Conservation (phyloP, 2,797 vertebrate species). For the Hydrolagus colliei region DNA sequence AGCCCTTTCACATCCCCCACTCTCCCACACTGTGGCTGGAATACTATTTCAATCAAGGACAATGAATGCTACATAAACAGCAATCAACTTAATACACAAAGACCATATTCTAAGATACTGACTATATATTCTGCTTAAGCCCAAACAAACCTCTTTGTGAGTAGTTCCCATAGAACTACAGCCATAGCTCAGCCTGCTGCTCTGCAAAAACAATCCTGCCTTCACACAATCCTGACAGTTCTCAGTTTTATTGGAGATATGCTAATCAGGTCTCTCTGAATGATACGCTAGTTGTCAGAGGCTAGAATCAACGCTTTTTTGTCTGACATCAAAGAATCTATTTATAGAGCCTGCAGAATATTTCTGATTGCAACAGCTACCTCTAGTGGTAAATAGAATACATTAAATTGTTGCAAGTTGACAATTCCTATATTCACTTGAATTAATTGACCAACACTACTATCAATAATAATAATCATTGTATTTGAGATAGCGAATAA, state of each 20-base stretch:
- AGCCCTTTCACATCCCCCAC: no score
- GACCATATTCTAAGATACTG: neutral
- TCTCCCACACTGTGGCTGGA: no score
- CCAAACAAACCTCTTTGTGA: neutral
- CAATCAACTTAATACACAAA: no score
- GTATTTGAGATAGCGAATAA: no score
- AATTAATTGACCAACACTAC: no score
- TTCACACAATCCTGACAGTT: neutral
- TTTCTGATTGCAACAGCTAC: constrained; percentile 3
- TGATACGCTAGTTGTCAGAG: neutral
- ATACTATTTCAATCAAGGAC: no score
- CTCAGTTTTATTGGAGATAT: constrained; percentile 12
- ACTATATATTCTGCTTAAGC: neutral
- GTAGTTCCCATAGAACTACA: neutral
- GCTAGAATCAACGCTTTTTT: constrained; percentile 3
- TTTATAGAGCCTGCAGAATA: neutral
- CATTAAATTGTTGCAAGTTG: no score
- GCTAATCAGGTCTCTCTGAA: constrained; percentile 3
- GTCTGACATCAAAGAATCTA: neutral
- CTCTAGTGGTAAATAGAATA: neutral
- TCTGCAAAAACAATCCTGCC: neutral
- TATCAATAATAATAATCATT: no score
- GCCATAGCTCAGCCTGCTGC: neutral
- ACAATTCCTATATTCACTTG: no score
- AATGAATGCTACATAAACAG: no score